Conservation (phyloP, 2,113 vertebrate genomes). For the Nanorana parkeri region DNA sequence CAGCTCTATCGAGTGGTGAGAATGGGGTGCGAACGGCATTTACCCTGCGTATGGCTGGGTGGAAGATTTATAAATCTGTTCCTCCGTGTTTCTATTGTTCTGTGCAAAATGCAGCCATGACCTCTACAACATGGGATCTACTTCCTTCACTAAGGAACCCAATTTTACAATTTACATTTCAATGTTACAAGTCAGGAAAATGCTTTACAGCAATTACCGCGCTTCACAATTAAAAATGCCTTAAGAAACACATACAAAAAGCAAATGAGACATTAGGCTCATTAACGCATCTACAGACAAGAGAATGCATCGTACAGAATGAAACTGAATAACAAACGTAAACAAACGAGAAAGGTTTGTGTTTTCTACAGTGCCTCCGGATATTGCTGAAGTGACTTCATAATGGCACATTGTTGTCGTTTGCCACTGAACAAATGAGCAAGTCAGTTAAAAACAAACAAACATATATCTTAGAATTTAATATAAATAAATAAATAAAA, state of each 20-base stretch:
- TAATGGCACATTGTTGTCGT: too few relatives aligned
- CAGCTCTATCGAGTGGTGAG: too few relatives aligned
- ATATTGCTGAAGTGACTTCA: not conserved
- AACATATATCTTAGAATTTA: too few relatives aligned
- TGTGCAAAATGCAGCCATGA: too few relatives aligned
- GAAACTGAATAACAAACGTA: not conserved
- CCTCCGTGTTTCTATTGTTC: too few relatives aligned
- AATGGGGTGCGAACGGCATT: too few relatives aligned
- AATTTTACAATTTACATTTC: conserved; percentile 27
- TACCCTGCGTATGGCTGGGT: too few relatives aligned
- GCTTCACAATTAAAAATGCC: conserved; percentile 19
- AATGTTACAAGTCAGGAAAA: conserved; percentile 8
- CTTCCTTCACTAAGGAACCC: not conserved
- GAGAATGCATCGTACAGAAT: not conserved
- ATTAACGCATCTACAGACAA: conserved; percentile 16
- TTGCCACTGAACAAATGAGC: too few relatives aligned
- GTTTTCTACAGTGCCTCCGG: not conserved
- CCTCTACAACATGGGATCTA: not conserved
- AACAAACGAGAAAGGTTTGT: not conserved
- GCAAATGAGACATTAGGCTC: conserved; percentile 29
- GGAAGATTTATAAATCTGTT: too few relatives aligned
- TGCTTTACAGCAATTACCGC: conserved; percentile 1
- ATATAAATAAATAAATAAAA: too few relatives aligned
- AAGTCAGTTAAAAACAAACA: too few relatives aligned
- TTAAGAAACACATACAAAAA: conserved; percentile 17